Conservation (phyloP, 2,797 vertebrate genomes). For the Xiphorhynchus erythropygius region DNA sequence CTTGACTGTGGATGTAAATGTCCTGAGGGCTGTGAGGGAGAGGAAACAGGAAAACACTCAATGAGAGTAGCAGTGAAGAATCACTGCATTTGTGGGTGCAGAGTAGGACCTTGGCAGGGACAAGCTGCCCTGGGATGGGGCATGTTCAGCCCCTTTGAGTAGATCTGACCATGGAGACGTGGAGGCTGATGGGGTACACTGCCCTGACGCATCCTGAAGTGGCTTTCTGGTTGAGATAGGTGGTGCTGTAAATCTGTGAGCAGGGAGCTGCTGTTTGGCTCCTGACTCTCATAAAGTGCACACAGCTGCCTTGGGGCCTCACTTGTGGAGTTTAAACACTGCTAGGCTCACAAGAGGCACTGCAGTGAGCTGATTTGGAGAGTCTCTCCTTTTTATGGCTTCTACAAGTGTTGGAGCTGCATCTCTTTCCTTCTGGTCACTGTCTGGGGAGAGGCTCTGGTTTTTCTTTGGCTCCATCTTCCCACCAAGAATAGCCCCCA, state of each 20-base stretch:
- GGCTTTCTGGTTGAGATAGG: not conserved
- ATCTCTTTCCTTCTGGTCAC: accelerated
- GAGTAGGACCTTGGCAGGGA: not conserved
- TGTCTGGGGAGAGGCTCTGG: not conserved
- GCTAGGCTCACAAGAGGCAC: not conserved
- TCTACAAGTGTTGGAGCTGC: not conserved
- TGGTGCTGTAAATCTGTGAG: not conserved
- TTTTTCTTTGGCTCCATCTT: not conserved
- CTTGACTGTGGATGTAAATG: not conserved
- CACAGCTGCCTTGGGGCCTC: not conserved
- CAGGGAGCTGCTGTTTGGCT: not conserved
- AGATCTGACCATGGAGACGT: not conserved
- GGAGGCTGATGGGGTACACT: not conserved
- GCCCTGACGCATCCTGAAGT: not conserved
- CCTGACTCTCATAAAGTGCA: not conserved
- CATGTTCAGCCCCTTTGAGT: not conserved
- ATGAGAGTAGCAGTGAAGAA: not conserved
- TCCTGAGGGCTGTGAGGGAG: not conserved
- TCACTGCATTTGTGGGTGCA: accelerated
- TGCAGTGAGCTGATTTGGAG: accelerated
- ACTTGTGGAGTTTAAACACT: not conserved
- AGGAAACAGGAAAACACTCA: not conserved
- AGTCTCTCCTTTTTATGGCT: not conserved
- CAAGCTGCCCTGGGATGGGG: too few relatives aligned
- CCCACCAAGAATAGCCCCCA: accelerated